These are phyloP conservation scores for Ceratoteleas bidentatus DNA, from an alignment of 1,140 invertebrate species.

Conservation along the genomic window DNA sequence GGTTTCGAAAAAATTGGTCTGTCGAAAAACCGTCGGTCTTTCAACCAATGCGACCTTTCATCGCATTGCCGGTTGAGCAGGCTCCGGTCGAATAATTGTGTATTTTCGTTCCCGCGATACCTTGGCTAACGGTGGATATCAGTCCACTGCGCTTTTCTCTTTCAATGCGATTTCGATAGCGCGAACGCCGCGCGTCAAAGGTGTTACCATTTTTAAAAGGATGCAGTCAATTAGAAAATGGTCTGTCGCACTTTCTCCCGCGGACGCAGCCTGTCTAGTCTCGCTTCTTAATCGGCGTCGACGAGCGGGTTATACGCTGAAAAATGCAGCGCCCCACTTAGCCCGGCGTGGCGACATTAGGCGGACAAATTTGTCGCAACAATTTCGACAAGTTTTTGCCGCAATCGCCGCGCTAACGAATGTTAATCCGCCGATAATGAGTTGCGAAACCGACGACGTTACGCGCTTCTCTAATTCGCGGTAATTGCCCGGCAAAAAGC, in stretches of 20 bases:
- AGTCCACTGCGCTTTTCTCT: constrained; percentile 45
- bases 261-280: constrained; percentile 35
- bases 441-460: constrained; percentile 15
- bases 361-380: constrained; percentile 17
- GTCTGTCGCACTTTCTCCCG: constrained; percentile 72
- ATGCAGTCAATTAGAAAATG: constrained; percentile 76
- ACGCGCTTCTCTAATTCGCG: constrained; percentile 3
- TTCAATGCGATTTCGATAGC: constrained; percentile 42
- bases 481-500: constrained; percentile 4
- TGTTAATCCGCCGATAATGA: constrained; percentile 21
- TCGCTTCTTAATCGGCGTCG: constrained; percentile 58
- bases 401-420: constrained; percentile 10
- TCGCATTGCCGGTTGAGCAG: no score
- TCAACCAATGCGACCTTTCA: no score
- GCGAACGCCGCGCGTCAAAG: constrained; percentile 43
- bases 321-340: constrained; percentile 50
- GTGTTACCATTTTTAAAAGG: constrained; percentile 72
- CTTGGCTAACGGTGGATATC: constrained; percentile 27
- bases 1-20: no score
- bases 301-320: constrained; percentile 48
- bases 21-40: no score
- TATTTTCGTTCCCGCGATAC: no score
- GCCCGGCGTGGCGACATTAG: constrained; percentile 28
- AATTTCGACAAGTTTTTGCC: constrained; percentile 1
- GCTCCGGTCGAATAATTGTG: no score